Evolutionary conservation across 2,888 invertebrate species (phyloP), one percentile per base, ranked within the genome.

Genomic region (Campoplex capitator): DNA sequence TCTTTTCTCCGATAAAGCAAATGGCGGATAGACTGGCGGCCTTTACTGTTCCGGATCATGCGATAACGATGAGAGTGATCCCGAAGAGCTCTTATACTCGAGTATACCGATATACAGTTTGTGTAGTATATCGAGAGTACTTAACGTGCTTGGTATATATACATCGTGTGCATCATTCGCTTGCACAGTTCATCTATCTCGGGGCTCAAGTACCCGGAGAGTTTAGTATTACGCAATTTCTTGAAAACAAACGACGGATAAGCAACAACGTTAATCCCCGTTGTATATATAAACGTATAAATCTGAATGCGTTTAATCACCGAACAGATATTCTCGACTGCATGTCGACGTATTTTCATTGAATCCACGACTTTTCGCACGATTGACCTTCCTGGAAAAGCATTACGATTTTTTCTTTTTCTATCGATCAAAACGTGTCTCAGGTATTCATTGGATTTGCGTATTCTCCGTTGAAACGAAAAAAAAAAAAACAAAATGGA

Each of bases 161-260:
- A 23, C 23, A 51, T 11, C 32, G 35, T 56, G 75, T 62, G 35
- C 56, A 84, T 80, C 71, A 48, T 54, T 85, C 76, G 67, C 51
- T 51, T 48, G 48, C 51, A 54, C 73, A 45, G 48, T 51, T 78
- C 32, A 74, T 82, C 76, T 65, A 81, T 81, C 85, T 73, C 67
- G 58, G 58, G 48, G 28, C 35, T 73, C 48, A 74, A 35, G 45
- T 48, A 54, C 65, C 54, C 85, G 38, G 35, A 56, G 76, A 82
- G 73, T 85, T 77, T 74, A 48, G 42, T 75, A 38, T 28, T 82
- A 32, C 58, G 45, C 48, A 48, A 45, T 82, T 67, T 68, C 68
- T 38, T 67, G 35, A 65, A 76, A 85, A 76, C 73, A 82, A 77
- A 82, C 78, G 77, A 73, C 54, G 62, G 65, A 28, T 71, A 38